A percentile compares a stretch with the other conserved stretches of the same genome.
These are phyloP conservation scores for Papilio glaucus DNA, from an alignment of 1,140 invertebrate species.

Conservation along the genomic window DNA sequence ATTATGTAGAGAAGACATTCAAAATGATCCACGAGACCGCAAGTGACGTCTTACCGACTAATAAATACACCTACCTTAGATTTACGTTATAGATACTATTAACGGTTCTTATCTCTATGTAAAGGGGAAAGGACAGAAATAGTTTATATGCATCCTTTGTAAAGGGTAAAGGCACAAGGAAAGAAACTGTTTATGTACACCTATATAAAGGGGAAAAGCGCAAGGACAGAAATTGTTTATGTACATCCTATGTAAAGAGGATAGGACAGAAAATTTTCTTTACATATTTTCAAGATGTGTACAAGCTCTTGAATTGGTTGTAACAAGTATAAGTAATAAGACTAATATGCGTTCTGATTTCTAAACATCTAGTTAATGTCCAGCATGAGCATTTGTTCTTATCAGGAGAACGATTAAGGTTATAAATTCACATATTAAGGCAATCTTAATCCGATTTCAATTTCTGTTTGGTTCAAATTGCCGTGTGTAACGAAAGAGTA, in stretches of 20 bases:
- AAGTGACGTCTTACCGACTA: slow-evolving; percentile 12
- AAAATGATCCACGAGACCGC: slow-evolving; percentile 16
- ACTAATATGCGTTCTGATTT: neutral
- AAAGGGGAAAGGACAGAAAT: no score
- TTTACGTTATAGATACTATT: no score
- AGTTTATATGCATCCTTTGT: no score
- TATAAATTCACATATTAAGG: slow-evolving; percentile 37
- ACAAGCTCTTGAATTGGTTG: no score
- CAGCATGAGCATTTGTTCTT: neutral
- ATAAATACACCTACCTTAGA: neutral
- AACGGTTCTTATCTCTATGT: no score
- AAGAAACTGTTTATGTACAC: no score
- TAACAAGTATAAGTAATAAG: neutral
- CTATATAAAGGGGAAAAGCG: no score
- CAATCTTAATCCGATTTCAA: slow-evolving; percentile 37
- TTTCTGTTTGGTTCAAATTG: slow-evolving; percentile 38
- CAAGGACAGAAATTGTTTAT: no score
- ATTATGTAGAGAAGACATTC: slow-evolving; percentile 17
- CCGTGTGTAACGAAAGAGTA: slow-evolving; percentile 32
- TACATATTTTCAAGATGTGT: no score
- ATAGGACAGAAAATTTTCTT: no score
- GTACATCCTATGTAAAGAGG: no score
- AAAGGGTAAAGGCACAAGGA: no score
- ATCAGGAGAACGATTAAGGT: slow-evolving; percentile 18
- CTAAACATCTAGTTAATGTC: neutral